A percentile compares a stretch with the other conserved stretches of the same genome.
These are phyloP conservation scores for Origma solitaria DNA, from an alignment of 2,113 vertebrate species.

Conservation along the genomic window DNA sequence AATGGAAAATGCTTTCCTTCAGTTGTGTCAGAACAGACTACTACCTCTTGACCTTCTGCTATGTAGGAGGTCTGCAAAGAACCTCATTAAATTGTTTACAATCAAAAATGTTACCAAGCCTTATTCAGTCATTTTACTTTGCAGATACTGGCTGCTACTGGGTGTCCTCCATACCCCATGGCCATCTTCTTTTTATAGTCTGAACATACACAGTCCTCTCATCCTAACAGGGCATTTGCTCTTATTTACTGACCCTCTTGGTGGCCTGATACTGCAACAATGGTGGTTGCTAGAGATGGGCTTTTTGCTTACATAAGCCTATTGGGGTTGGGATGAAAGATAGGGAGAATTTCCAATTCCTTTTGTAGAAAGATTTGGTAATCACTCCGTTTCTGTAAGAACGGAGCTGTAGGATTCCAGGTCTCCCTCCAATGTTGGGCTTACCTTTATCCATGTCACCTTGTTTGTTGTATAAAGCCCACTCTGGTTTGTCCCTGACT, in stretches of 20 bases:
- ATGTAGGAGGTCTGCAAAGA: background rate
- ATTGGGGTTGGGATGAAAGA: fast-evolving
- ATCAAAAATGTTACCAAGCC: background rate
- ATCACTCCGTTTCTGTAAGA: background rate
- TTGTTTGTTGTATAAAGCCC: background rate
- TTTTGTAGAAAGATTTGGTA: background rate
- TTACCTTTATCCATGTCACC: background rate
- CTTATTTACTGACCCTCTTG: background rate
- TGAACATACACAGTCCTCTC: background rate
- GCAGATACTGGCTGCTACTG: background rate
- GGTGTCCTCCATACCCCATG: background rate
- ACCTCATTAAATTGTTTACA: background rate
- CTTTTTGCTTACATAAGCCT: background rate
- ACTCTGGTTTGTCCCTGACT: background rate
- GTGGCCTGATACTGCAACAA: background rate
- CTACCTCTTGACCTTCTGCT: background rate
- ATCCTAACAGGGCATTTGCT: background rate
- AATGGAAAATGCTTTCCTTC: background rate
- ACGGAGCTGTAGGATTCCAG: background rate
- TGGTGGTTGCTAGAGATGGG: background rate
- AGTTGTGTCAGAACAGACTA: background rate
- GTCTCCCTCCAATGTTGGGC: background rate
- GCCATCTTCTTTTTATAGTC: background rate
- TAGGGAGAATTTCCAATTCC: background rate
- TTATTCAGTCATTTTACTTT: background rate